Base-by-base conservation (phyloP, 2,888 invertebrate species). In the Scotopteryx bipunctaria region DNA sequence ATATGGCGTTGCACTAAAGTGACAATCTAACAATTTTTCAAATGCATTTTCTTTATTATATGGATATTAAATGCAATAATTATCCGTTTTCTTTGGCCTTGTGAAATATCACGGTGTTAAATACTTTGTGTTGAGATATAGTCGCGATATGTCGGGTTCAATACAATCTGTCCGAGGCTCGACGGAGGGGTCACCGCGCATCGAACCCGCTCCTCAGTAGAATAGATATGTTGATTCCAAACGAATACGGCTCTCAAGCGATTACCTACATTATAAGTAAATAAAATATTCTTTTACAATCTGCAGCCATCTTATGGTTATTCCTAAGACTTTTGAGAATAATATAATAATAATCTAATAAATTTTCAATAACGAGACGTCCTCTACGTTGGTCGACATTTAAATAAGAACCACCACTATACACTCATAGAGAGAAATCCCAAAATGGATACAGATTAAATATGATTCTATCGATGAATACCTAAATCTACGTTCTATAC, bases 401-500 rank as follows among this genome's bases (percentile, higher is more conserved):
- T 82, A 86, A 88, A 87, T 81, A 88, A 87, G 86, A 88, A 85
- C 85, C 87, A 85, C 85, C 87, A 86, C 88, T 89, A 89, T 89
- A 89, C 87, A 88, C 84, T 88, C 85, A 88, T 89, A 89, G 89
- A 89, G 89, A 90, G 89, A 88, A 89, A 86, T 87, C 88, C 89
- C 81, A 88, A 86, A 85, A 78, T 86, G 87, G 86, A 88, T 89
- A 89, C 86, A 84, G 85, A 81, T 89, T 88, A 85, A 82, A 86
- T 87, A 87, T 87, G 86, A 84, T 86, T 88, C 84, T 86, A 85
- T 86, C 85, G 83, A 81, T 86, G 85, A 88, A 84, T 87, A 79
- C 79, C 88, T 87, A 87, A 80, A 61, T 59, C 89, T 89, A 89
- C 83, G 75, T 84, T 71, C 79, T 86, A 81, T 86, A 89, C 87